A percentile compares a stretch with the other conserved stretches of the same genome.
Conservation (phyloP, 1,140 invertebrate genomes). For the Tyrophagus putrescentiae region DNA sequence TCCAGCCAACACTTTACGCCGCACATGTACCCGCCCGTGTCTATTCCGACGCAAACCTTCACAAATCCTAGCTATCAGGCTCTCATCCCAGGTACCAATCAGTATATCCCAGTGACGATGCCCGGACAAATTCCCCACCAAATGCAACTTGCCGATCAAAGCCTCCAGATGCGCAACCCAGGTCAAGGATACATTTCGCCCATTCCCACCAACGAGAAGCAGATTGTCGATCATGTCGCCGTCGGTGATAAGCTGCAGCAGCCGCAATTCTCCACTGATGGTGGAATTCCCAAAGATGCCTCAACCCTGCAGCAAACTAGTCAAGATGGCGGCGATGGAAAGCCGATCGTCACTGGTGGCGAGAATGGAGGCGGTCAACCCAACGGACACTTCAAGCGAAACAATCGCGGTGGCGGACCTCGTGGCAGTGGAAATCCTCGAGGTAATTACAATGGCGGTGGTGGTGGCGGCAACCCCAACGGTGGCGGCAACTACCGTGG, state of each 20-base stretch:
- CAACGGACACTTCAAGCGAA: not conserved
- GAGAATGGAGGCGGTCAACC: not conserved
- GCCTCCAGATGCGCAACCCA: too few relatives aligned
- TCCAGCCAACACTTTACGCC: not conserved
- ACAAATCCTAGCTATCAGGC: slow-evolving; percentile 27
- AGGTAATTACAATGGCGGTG: not conserved
- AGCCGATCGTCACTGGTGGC: not conserved
- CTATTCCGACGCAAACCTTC: slow-evolving; percentile 29
- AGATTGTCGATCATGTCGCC: too few relatives aligned
- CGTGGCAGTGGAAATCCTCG: not conserved
- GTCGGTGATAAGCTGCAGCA: too few relatives aligned
- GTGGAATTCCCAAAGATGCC: too few relatives aligned
- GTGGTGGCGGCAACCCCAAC: too few relatives aligned
- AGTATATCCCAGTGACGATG: slow-evolving; percentile 9
- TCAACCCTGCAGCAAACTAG: too few relatives aligned
- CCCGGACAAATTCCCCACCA: too few relatives aligned
- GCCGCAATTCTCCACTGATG: too few relatives aligned
- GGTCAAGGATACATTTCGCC: too few relatives aligned
- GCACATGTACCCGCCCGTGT: not conserved
- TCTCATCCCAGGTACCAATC: slow-evolving; percentile 21
- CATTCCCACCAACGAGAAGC: too few relatives aligned
- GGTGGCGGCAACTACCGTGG: too few relatives aligned
- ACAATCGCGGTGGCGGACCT: not conserved
- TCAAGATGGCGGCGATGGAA: not conserved
- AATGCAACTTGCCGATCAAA: too few relatives aligned